Evolutionary conservation across 2,797 vertebrate genomes (phyloP).

Genomic region (Falco rusticolus): DNA sequence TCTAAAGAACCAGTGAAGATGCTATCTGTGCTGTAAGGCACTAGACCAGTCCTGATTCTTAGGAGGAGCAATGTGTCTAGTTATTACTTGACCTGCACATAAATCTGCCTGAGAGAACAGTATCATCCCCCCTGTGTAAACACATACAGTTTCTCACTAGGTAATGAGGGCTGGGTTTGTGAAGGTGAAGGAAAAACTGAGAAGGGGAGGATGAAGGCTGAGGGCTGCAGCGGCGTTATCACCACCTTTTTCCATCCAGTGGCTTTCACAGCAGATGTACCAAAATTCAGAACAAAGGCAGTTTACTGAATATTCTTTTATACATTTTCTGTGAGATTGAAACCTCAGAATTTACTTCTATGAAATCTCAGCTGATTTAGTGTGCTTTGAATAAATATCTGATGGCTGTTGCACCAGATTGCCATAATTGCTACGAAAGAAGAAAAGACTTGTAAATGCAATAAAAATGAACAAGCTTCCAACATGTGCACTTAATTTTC

Average conservation of each 20-base stretch:
- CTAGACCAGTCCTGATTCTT: not conserved
- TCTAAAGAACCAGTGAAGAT: not conserved
- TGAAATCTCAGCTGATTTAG: not conserved
- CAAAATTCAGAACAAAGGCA: not conserved
- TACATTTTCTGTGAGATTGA: not conserved
- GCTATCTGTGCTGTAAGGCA: not conserved
- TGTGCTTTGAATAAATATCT: slow-evolving; percentile 1
- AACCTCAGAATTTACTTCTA: not conserved
- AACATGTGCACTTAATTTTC: not conserved
- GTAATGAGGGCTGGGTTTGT: not conserved
- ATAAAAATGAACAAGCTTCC: slow-evolving; percentile 10
- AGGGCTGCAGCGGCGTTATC: not conserved
- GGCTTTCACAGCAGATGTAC: not conserved
- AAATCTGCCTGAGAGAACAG: not conserved
- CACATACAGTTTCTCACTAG: not conserved
- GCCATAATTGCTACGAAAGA: not conserved
- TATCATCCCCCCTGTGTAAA: not conserved
- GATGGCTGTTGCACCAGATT: not conserved
- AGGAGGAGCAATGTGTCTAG: not conserved
- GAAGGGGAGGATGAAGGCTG: not conserved
- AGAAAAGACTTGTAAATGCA: not conserved
- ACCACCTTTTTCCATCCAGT: not conserved
- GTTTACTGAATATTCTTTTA: not conserved
- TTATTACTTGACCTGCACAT: not conserved
- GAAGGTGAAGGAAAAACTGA: not conserved